Conservation (phyloP, 2,113 vertebrate species). For the Percopsis transmontana region DNA sequence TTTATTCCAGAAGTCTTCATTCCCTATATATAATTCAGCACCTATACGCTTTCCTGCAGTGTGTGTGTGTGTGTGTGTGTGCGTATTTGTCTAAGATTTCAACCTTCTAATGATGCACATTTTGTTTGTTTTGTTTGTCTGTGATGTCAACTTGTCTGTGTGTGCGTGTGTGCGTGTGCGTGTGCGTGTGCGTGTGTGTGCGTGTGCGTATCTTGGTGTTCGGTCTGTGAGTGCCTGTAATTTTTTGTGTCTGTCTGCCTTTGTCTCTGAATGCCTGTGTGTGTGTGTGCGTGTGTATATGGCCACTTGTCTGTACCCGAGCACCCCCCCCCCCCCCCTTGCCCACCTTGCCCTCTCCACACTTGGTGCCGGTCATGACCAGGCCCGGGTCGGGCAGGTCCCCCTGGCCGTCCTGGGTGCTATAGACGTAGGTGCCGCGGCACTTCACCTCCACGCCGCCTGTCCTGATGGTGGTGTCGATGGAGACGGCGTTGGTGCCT, state of each 20-base stretch:
- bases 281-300: not conserved
- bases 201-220: not conserved
- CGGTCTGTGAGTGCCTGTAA: not conserved
- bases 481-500: conserved; percentile 82
- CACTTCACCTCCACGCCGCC: conserved; percentile 85
- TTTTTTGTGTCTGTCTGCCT: not conserved
- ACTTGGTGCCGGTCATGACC: conserved; percentile 91
- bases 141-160: not conserved
- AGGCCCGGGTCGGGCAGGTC: conserved; percentile 86
- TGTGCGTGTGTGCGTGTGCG: not conserved
- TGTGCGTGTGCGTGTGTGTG: not conserved
- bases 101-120: not conserved
- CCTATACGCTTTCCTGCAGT: not conserved
- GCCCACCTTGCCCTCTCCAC: conserved; percentile 89
- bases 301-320: too few relatives aligned
- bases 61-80: not conserved
- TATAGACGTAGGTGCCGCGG: conserved; percentile 83
- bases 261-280: not conserved
- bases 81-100: not conserved
- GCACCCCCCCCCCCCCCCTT: not conserved
- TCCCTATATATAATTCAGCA: too few relatives aligned
- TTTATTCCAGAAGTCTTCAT: too few relatives aligned
- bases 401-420: conserved; percentile 82
- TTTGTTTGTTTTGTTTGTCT: not conserved
- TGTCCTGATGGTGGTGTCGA: conserved; percentile 85